A percentile compares a stretch with the other conserved stretches of the same genome.
Conservation (phyloP, 1,140 invertebrate species). For the Sesamia nonagrioides region DNA sequence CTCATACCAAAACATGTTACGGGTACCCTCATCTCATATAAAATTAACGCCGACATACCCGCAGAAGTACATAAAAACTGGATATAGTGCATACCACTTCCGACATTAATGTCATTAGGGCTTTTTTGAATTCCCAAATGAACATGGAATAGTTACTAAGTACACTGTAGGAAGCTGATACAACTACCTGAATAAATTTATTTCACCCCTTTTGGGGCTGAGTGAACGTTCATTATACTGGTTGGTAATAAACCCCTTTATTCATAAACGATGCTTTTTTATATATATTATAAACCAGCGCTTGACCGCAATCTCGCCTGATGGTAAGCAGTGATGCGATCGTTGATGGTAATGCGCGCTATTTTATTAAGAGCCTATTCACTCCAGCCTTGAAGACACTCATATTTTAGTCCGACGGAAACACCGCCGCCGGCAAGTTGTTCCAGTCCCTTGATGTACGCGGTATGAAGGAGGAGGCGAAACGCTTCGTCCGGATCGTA, state of each 20-base stretch:
- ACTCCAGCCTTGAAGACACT: too few relatives aligned
- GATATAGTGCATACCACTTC: neutral
- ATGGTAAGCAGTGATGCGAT: too few relatives aligned
- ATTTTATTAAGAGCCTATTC: too few relatives aligned
- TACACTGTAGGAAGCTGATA: conserved; percentile 17
- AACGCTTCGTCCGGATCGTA: too few relatives aligned
- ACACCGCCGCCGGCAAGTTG: too few relatives aligned
- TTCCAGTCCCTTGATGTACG: too few relatives aligned
- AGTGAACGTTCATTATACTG: neutral
- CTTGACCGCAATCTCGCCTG: too few relatives aligned
- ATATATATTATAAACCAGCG: too few relatives aligned
- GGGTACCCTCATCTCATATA: neutral
- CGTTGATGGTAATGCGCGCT: too few relatives aligned
- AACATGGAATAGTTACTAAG: neutral
- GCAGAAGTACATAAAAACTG: neutral
- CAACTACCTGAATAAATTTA: neutral
- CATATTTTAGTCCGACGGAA: too few relatives aligned
- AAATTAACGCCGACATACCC: neutral
- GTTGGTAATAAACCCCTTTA: neutral
- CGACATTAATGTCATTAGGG: conserved; percentile 24
- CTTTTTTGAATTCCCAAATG: neutral
- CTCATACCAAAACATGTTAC: neutral
- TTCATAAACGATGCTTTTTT: too few relatives aligned
- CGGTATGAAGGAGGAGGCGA: too few relatives aligned
- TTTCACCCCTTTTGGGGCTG: neutral